These are phyloP conservation scores for Idaea dimidiata DNA, from an alignment of 2,888 invertebrate species.

Conservation along the genomic window DNA sequence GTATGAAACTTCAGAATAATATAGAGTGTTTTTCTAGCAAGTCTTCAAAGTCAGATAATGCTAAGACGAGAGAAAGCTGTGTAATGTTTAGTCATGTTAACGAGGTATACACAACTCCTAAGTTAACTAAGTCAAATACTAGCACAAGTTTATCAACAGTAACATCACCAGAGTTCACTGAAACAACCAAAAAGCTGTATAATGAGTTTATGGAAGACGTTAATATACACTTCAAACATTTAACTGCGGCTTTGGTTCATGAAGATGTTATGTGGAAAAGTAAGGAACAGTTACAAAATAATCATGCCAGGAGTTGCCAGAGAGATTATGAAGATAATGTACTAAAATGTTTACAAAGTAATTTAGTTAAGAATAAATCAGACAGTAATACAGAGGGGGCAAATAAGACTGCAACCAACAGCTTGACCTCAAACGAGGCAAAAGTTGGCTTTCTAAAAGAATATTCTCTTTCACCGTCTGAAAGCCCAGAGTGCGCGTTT, in stretches of 20 bases:
- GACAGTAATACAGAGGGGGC: background rate
- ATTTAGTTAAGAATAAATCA: constrained; percentile 15
- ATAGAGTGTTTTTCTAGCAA: background rate
- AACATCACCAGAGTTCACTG: background rate
- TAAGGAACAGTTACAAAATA: constrained; percentile 38
- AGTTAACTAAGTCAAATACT: background rate
- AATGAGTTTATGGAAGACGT: constrained; percentile 52
- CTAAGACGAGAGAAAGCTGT: background rate
- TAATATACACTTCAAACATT: constrained; percentile 40
- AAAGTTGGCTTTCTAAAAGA: background rate
- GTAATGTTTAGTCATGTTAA: background rate
- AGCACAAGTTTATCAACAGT: background rate
- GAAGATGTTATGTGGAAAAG: constrained; percentile 43
- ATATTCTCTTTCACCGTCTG: constrained; percentile 8
- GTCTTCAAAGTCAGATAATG: background rate
- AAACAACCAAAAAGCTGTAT: constrained; percentile 32
- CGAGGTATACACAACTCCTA: background rate
- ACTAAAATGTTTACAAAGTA: constrained; percentile 26
- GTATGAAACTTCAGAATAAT: background rate
- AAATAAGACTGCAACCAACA: background rate
- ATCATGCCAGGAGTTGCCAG: constrained; percentile 36
- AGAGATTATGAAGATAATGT: constrained; percentile 33
- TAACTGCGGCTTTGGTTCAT: constrained; percentile 35
- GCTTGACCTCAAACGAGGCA: background rate
- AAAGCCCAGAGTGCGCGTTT: constrained; percentile 7